Conservation (phyloP, 2,113 vertebrate species). For the Pampusana beccarii region DNA sequence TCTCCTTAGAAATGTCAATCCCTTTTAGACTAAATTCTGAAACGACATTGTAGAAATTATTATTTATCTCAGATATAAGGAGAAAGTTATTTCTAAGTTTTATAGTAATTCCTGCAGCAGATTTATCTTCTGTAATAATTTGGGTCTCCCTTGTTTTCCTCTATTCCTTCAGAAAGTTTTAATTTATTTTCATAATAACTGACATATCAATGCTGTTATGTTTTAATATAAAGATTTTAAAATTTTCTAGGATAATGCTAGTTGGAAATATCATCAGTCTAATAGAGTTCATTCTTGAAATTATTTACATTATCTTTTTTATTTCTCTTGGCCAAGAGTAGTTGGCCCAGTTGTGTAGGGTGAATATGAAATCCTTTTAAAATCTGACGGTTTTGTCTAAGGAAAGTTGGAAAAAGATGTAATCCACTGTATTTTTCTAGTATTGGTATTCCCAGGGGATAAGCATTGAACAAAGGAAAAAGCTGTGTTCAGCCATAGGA, state of each 20-base stretch:
- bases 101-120: background rate
- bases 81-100: background rate
- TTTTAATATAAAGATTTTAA: background rate
- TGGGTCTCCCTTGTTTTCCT: background rate
- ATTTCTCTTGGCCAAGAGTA: background rate
- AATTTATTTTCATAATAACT: background rate
- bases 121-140: background rate
- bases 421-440: background rate
- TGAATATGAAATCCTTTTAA: background rate
- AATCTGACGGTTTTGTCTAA: background rate
- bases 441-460: background rate
- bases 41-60: rapidly evolving
- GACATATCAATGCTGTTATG: background rate
- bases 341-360: background rate
- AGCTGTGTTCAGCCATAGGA: background rate
- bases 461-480: background rate
- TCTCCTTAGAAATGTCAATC: background rate
- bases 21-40: background rate
- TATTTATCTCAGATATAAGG: background rate
- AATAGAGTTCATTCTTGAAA: background rate
- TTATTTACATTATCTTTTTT: background rate
- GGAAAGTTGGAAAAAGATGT: background rate
- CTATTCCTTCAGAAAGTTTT: background rate
- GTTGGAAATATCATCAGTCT: background rate
- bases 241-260: background rate